Base-by-base conservation (phyloP, 2,113 vertebrate genomes). In the Ceyx melanurus region DNA sequence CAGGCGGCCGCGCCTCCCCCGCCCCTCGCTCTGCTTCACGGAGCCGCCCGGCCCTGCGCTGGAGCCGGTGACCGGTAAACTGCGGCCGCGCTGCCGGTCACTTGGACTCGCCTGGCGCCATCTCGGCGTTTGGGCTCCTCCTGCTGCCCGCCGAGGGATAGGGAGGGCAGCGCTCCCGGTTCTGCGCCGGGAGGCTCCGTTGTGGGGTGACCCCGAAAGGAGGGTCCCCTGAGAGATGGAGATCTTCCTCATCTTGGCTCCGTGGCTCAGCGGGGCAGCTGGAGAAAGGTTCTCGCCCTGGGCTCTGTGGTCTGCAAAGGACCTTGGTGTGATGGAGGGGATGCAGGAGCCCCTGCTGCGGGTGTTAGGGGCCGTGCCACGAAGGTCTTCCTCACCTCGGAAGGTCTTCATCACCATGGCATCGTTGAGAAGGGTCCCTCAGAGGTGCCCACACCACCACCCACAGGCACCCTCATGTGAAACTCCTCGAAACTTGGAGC, bases 401-500 rank as follows among this genome's bases (percentile, higher is more conserved):
- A 33, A 37, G 37, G 37, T 37, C 37, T 37, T 37, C 37, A 37
- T 37, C 60, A 31, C n/a, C 31, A 15, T 9, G 51, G 48, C 22
- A 23, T 51, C 50, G 25, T 26, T 51, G 56, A 58, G n/a, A 48
- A 35, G 18, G 20, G 73, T 20, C 37, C 16, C 13, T 16, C 72
- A 4, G 29, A 15, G 33, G 60, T 4, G 16, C 22, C 74, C 0
- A 1, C 29, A 31, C 33, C 23, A 5, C 35, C 12, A 1, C 25
- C 35, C 57, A 6, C 0, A 0, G 12, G 33, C 51, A 35, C 33
- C 42, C 20, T 40, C 11, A 0, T 1, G 14, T 10, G 17, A 28
- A 28, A 3, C 6, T 15, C 10, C 50, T 25, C 13, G 13, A 51
- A 5, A 1, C 13, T 26, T 42, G 9, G 21, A 5, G 31, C 28